Conservation (phyloP, 1,140 invertebrate species). For the Thaumatotibia leucotreta region DNA sequence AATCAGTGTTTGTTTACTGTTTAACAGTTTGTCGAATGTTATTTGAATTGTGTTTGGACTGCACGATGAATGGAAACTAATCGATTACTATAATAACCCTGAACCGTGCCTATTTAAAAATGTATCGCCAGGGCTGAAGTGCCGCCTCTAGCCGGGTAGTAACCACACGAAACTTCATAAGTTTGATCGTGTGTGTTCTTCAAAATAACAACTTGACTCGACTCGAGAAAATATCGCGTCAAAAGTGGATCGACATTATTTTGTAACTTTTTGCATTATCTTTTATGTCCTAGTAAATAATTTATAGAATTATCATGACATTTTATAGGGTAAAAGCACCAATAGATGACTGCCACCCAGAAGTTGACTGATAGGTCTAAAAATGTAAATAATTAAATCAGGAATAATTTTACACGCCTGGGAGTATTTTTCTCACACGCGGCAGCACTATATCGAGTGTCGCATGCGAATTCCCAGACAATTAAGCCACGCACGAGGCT, state of each 20-base stretch:
- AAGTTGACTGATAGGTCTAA: too few species aligned
- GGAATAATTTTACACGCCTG: too few species aligned
- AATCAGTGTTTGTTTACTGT: not conserved
- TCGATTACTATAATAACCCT: conserved; percentile 8
- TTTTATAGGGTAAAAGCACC: not conserved
- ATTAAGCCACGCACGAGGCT: too few species aligned
- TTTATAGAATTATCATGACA: not conserved
- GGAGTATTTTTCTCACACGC: too few species aligned
- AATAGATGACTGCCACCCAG: too few species aligned
- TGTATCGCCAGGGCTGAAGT: conserved; percentile 18
- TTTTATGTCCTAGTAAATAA: not conserved
- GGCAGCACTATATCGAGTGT: too few species aligned
- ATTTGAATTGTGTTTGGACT: not conserved
- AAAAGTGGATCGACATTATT: not conserved
- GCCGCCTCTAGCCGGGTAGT: conserved; percentile 21
- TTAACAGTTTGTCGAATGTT: not conserved
- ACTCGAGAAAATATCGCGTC: not conserved
- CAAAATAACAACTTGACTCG: conserved; percentile 15
- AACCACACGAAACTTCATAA: conserved; percentile 22
- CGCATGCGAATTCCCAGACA: too few species aligned
- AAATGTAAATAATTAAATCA: too few species aligned
- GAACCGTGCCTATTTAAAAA: conserved; percentile 5
- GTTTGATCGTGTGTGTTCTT: conserved; percentile 26
- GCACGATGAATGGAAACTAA: not conserved
- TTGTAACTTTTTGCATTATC: not conserved